A percentile compares a stretch with the other conserved stretches of the same genome.
These are phyloP conservation scores for Bombyx mandarina DNA, from an alignment of 1,140 invertebrate species.

Conservation along the genomic window DNA sequence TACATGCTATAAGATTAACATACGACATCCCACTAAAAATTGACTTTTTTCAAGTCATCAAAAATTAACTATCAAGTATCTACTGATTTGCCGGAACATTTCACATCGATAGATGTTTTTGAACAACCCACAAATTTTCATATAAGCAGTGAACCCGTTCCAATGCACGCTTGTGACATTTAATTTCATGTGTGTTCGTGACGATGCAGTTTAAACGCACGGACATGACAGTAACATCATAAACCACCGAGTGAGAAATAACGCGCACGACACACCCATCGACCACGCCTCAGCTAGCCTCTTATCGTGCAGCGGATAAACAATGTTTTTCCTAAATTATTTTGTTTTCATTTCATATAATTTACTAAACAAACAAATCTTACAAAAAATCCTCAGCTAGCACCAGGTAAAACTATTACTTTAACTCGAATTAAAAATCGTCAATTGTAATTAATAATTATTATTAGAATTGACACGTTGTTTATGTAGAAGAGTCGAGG, in stretches of 20 bases:
- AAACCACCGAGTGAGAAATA: slow-evolving; percentile 58
- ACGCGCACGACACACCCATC: slow-evolving; percentile 27
- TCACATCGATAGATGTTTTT: slow-evolving; percentile 13
- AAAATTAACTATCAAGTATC: slow-evolving; percentile 25
- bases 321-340: no score
- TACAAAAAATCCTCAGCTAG: no score
- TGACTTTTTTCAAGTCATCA: no score
- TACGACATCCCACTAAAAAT: slow-evolving; percentile 8
- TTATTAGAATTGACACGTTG: no score
- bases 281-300: no score
- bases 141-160: slow-evolving; percentile 61
- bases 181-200: slow-evolving; percentile 43
- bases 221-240: slow-evolving; percentile 40
- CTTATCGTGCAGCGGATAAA: no score
- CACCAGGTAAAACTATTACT: no score
- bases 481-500: neutral
- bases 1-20: slow-evolving; percentile 57
- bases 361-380: no score
- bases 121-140: slow-evolving; percentile 28
- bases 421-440: no score
- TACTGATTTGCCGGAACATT: slow-evolving; percentile 2
- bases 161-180: slow-evolving; percentile 57
- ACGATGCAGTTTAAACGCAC: slow-evolving; percentile 46
- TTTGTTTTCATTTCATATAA: no score
- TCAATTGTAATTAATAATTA: no score